Evolutionary conservation across 2,797 vertebrate species (phyloP), one percentile per base, ranked within the genome.

Genomic region (Enteromius paludinosus): DNA sequence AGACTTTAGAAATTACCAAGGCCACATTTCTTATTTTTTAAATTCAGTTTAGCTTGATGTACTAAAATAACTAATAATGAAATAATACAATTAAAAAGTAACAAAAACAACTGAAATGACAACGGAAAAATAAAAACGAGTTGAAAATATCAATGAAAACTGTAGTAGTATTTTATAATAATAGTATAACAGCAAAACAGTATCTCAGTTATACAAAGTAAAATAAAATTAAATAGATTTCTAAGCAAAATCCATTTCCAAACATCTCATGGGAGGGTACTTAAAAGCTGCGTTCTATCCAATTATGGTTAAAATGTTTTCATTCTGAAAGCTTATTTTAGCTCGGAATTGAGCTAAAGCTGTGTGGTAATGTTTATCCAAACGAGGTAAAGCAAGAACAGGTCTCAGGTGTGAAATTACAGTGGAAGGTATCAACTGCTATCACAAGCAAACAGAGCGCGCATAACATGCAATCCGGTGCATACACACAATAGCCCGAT

Each of bases 331-430:
- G 8, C 10, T 38, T 65, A 64, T 64, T 28, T 81, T 8, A 20
- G 12, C 45, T 82, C 30, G 1, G 12, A 56, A 33, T 41, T 59
- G 33, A n/a, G 9, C 25, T 68, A 35, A 47, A 47, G 41, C 17
- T 15, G 41, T 33, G 15, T 45, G 61, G 35, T 56, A 59, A 33
- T 28, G 41, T 72, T 65, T 65, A 85, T 17, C 17, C 49, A 74
- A 61, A 49, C 41, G 70, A 59, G 25, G 64, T 52, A 59, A 62
- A 76, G 25, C 20, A 76, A 83, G 52, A 77, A 33, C 49, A 45
- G 35, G 64, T 61, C 5, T 33, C 4, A 47, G 52, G 81, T 56
- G 73, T 70, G 65, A 83, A 70, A 83, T 77, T 76, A 69, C 62
- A 76, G 81, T 52, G 23, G 28, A 56, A 59, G 5, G 64, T 69